These are phyloP conservation scores for Epinotia nisella DNA, from an alignment of 2,888 invertebrate genomes.

Conservation along the genomic window DNA sequence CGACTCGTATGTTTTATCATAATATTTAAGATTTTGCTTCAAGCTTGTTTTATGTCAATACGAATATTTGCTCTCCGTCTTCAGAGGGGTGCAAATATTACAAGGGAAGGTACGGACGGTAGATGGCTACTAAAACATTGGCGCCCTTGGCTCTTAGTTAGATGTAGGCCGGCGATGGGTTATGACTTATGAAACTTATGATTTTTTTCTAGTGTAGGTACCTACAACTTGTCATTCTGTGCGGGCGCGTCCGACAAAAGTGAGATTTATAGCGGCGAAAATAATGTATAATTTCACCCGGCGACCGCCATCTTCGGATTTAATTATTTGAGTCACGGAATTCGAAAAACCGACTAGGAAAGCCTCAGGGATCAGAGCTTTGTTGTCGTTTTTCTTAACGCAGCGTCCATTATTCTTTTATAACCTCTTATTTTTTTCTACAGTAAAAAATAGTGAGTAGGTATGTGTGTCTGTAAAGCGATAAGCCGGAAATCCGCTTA, in stretches of 20 bases:
- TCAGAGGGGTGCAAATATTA: constrained; percentile 41
- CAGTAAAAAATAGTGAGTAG: constrained; percentile 76
- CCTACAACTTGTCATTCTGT: constrained; percentile 77
- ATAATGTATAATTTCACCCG: constrained; percentile 80
- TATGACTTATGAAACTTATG: constrained; percentile 65
- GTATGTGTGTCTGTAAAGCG: constrained; percentile 67
- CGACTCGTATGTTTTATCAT: constrained; percentile 33
- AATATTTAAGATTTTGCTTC: constrained; percentile 37
- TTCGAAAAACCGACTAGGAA: constrained; percentile 76
- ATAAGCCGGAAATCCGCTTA: constrained; percentile 83
- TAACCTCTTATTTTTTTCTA: constrained; percentile 73
- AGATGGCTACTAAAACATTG: constrained; percentile 32
- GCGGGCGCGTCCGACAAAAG: constrained; percentile 73
- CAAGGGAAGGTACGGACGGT: constrained; percentile 33
- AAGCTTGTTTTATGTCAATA: constrained; percentile 38
- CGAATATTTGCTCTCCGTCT: constrained; percentile 40
- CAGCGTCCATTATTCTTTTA: constrained; percentile 65
- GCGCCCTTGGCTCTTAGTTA: constrained; percentile 39
- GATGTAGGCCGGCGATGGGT: constrained; percentile 48
- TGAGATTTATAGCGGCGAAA: constrained; percentile 80
- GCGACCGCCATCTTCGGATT: constrained; percentile 74
- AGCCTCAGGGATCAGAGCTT: constrained; percentile 76
- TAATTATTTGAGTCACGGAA: constrained; percentile 85
- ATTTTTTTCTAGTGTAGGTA: constrained; percentile 57
- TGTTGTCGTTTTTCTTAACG: constrained; percentile 72